Base-by-base conservation (phyloP, 2,797 vertebrate genomes). In the Novumbra hubbsi region DNA sequence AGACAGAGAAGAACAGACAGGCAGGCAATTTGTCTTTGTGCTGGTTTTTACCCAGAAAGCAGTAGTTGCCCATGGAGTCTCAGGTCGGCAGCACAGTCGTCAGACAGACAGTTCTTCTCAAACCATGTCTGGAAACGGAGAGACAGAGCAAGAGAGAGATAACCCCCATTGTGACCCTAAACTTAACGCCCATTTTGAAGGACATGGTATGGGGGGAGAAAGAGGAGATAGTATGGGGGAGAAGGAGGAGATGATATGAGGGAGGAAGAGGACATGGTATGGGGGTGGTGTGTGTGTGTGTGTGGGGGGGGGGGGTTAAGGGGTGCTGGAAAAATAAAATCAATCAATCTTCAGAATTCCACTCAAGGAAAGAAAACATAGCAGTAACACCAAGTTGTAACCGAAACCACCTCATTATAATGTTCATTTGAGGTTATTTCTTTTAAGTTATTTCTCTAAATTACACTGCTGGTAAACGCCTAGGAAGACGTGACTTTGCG, bases 91-190 rank as follows among this genome's bases (percentile, higher is more conserved):
- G 97, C 96, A 17, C 98, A 99, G 88, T 99, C 98, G 30, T 99
- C 96, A 0, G 98, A 98, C 38, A 91, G 93, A 89, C 98, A 99
- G 80, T 99, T 99, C 90, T 98, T 96, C 91, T 99, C 98, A 88
- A 99, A 99, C 88, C 95, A 94, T 2, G 98, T 99, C 98, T 99
- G 79, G 79, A 87, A 87, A 84, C 70, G 78, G 81, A 27, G 81
- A 88, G 83, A 67, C 75, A 68, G 34, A 68, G 66, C 12, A 38
- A 9, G 30, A 7, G 64, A 17, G 27, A 19, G 64, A 19, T 38
- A 6, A 38, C 34, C 34, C 5, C 34, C 34, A 38, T 38, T 3
- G 2, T 38, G 8, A 38, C 34, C 34, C 3, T 14, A 45, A 45
- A 9, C 41, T 45, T 45, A 45, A 45, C 12, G 9, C 5, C 12